phyloP scores from a whole-genome alignment of 1,140 invertebrate species.

The Gonioctena quinquepunctata region DNA sequence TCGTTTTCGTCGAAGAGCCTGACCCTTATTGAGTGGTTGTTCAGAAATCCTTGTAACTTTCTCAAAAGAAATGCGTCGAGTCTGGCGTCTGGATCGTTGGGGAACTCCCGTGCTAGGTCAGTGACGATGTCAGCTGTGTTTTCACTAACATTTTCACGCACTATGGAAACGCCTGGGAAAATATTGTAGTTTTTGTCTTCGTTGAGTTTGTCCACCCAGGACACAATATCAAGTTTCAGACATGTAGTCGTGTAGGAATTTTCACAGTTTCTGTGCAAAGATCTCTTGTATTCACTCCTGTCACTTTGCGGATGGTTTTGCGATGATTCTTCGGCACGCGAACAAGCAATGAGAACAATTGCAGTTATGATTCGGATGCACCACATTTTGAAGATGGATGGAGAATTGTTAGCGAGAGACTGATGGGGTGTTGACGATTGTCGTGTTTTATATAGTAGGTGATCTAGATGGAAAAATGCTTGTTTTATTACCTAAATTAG shows the following conservation, averaged over 20 bases:
- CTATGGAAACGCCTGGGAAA: conserved; percentile 71
- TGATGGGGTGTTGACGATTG: conserved; percentile 69
- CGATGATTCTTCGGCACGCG: conserved; percentile 12
- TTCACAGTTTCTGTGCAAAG: conserved; percentile 65
- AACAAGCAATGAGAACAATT: background rate
- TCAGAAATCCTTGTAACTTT: conserved; percentile 71
- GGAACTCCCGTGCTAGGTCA: conserved; percentile 73
- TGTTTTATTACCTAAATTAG: conserved; percentile 36
- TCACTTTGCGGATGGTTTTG: conserved; percentile 23
- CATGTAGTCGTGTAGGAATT: conserved; percentile 75
- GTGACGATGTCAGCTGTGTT: conserved; percentile 69
- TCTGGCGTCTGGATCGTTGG: conserved; percentile 73
- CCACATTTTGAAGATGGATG: conserved; percentile 15
- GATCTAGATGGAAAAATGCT: conserved; percentile 55
- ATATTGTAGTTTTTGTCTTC: conserved; percentile 66
- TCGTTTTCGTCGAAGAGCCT: conserved; percentile 62
- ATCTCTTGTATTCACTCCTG: conserved; percentile 47
- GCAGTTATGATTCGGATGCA: background rate
- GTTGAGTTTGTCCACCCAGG: conserved; percentile 72
- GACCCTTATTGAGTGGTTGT: conserved; percentile 72
- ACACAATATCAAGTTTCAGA: conserved; percentile 76
- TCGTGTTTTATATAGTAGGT: conserved; percentile 49
- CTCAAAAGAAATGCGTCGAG: conserved; percentile 75
- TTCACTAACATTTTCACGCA: conserved; percentile 66
- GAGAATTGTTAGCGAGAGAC: conserved; percentile 60